Percentiles rank a stretch among this genome's conserved stretches.
Conservation (phyloP, 2,113 vertebrate genomes). For the Glaucomys volans region DNA sequence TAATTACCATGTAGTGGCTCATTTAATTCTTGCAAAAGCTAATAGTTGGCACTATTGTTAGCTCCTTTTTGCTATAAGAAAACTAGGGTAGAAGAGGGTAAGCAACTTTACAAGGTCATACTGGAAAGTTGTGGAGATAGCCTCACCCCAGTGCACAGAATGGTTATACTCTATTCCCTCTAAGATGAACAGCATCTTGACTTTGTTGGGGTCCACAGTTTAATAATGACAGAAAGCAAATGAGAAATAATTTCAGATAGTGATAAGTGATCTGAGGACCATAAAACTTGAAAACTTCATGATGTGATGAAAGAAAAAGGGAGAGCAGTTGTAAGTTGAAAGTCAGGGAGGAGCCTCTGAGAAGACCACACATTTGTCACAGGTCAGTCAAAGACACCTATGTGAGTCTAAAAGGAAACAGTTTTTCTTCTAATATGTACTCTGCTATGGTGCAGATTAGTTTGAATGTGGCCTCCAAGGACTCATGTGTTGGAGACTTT, state of each 20-base stretch:
- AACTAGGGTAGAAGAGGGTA: not conserved
- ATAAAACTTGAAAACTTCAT: not conserved
- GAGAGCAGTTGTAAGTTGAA: not conserved
- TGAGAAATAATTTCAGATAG: not conserved
- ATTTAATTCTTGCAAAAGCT: not conserved
- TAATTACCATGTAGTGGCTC: not conserved
- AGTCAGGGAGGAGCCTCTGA: not conserved
- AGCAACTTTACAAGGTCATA: not conserved
- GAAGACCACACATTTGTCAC: not conserved
- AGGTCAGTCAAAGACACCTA: not conserved
- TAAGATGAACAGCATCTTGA: not conserved
- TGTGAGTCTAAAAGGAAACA: fast-evolving
- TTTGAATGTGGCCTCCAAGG: not conserved
- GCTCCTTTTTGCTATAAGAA: not conserved
- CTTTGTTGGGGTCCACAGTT: not conserved
- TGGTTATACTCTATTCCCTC: not conserved
- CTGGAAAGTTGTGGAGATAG: not conserved
- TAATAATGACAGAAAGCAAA: not conserved
- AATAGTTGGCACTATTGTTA: not conserved
- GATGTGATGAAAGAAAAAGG: not conserved
- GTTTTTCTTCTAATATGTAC: not conserved
- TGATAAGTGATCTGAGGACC: not conserved
- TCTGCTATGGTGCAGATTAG: not conserved
- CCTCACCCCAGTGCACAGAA: not conserved
- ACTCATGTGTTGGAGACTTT: not conserved